Percentiles rank a stretch among this genome's conserved stretches.
Evolutionary conservation across 2,113 vertebrate species (phyloP).

Genomic region (Myotis yumanensis): DNA sequence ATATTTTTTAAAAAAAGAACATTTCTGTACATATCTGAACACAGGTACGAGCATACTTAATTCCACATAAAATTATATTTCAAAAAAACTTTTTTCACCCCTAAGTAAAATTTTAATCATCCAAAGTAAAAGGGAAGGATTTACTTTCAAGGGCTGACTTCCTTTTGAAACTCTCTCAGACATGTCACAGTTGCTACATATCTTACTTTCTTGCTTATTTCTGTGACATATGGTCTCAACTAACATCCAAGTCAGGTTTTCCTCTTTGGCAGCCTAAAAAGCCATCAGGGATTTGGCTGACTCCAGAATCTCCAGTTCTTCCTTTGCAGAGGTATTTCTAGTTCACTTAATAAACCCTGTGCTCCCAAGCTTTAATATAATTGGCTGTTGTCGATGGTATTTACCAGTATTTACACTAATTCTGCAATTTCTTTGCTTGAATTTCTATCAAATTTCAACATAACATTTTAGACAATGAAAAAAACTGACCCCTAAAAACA

Average conservation of each 20-base stretch:
- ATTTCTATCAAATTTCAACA: conserved; percentile 39
- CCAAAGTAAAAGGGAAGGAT: background rate
- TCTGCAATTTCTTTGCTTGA: conserved; percentile 5
- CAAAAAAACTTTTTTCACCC: background rate
- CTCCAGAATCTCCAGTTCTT: background rate
- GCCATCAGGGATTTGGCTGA: background rate
- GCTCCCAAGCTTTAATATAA: background rate
- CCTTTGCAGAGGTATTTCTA: background rate
- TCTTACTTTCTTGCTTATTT: conserved; percentile 37
- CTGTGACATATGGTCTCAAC: background rate
- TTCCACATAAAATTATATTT: background rate
- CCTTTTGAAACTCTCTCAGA: conserved; percentile 49
- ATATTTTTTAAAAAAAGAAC: background rate
- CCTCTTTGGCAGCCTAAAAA: conserved; percentile 7
- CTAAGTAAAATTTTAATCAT: conserved; percentile 38
- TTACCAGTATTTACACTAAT: background rate
- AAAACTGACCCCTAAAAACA: background rate
- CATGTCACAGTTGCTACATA: background rate
- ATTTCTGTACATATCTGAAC: conserved; percentile 15
- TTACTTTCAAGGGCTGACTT: conserved; percentile 41
- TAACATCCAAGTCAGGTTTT: conserved; percentile 3
- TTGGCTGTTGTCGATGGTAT: background rate
- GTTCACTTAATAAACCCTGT: background rate
- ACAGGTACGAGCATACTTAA: background rate
- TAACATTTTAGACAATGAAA: conserved; percentile 45